These are phyloP conservation scores for Panthera leo DNA, from an alignment of 2,113 vertebrate species.

Conservation along the genomic window DNA sequence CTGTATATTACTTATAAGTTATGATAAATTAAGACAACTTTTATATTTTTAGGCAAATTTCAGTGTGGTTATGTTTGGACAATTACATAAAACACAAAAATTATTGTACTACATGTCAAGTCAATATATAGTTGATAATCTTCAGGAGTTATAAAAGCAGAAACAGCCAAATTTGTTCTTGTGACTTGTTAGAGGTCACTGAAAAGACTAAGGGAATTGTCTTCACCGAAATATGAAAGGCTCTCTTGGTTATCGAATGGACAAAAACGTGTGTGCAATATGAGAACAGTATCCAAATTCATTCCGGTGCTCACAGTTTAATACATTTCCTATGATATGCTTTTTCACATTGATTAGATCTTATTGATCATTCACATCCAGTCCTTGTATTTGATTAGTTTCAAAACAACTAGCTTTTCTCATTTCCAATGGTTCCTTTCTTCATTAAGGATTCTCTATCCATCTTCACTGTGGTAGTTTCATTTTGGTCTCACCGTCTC, in stretches of 20 bases:
- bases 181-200: not conserved
- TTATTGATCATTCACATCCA: constrained; percentile 30
- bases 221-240: not conserved
- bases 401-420: constrained; percentile 47
- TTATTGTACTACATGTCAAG: not conserved
- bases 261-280: not conserved
- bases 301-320: not conserved
- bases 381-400: not conserved
- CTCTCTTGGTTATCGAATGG: not conserved
- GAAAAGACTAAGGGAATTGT: not conserved
- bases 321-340: not conserved
- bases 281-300: not conserved
- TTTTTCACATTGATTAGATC: constrained; percentile 31
- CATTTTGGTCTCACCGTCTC: not conserved
- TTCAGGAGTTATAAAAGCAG: not conserved
- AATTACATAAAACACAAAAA: constrained; percentile 11
- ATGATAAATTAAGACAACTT: not conserved
- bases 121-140: not conserved
- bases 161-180: not conserved
- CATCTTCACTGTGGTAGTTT: not conserved
- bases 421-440: constrained; percentile 4
- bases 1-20: not conserved
- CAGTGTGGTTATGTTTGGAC: not conserved
- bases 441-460: constrained; percentile 34
- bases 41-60: constrained; percentile 7